phyloP scores from a whole-genome alignment of 2,888 invertebrate genomes.

The Diarsia brunnea region DNA sequence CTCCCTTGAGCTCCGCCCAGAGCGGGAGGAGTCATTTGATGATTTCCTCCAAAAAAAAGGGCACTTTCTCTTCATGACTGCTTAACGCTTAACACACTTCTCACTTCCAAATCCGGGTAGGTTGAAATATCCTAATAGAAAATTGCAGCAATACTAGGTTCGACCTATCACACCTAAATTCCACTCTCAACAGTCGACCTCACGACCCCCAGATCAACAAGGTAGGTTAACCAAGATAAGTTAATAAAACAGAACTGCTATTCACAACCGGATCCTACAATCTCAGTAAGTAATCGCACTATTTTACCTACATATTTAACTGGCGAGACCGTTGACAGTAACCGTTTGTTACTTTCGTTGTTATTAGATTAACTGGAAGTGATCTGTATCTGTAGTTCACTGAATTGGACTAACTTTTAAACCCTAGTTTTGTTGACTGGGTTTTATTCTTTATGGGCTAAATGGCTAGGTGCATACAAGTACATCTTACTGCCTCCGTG shows the following conservation, averaged over 20 bases:
- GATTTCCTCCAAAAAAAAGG: too few relatives aligned
- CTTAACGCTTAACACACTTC: not conserved
- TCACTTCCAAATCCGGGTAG: not conserved
- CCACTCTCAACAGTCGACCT: not conserved
- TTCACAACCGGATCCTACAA: conserved; percentile 23
- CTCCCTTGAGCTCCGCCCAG: too few relatives aligned
- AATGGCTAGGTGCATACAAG: too few relatives aligned
- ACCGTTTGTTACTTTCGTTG: conserved; percentile 47
- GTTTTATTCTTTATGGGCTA: not conserved
- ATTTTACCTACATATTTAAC: conserved; percentile 48
- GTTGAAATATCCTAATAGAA: not conserved
- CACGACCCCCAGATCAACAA: not conserved
- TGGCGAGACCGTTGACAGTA: conserved; percentile 30
- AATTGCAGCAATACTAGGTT: not conserved
- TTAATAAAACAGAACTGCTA: conserved; percentile 16
- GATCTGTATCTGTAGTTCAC: conserved; percentile 29
- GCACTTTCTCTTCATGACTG: too few relatives aligned
- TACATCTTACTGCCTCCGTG: too few relatives aligned
- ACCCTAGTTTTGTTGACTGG: not conserved
- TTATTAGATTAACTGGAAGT: conserved; percentile 44
- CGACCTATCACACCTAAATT: not conserved
- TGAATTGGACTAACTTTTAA: conserved; percentile 19
- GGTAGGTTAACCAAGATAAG: not conserved
- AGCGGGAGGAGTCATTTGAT: too few relatives aligned
- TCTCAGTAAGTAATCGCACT: conserved; percentile 41